Base-by-base conservation (phyloP, 1,140 invertebrate species). In the Musca domestica region DNA sequence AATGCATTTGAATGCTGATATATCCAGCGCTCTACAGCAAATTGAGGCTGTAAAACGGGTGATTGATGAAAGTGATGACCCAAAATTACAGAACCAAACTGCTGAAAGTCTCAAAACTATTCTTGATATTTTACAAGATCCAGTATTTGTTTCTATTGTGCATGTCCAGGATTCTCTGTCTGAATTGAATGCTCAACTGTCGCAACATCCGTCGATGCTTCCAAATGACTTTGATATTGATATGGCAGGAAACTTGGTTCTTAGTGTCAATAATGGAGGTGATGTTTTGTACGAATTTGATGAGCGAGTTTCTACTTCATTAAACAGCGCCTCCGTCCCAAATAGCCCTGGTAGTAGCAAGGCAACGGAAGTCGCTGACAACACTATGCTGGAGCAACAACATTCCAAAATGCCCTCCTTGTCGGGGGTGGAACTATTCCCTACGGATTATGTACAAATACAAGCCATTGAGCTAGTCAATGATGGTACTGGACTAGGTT, bases 391-490 rank as follows among this genome's bases (percentile, higher is more conserved):
- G 75, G 83, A 87, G 70, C 88, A 88, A 1, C 77, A 80, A n/a
- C 79, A 80, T 64, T 77, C 77, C 0, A 80, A 80, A 54, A 64
- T 72, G 9, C 70, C 75, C 0, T 61, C 56, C 2, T 34, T 61
- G 34, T 67, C 87, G 72, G 86, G 67, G 19, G 89, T 89, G 71
- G 90, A 94, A 82, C 87, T 90, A 83, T 91, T 94, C 76, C 89
- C 90, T 75, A 94, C 94, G 72, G 95, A 98, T 84, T 98, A 95
- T 93, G 94, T 93, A 23, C 95, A 98, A 85, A 92, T 98, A 73
- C 95, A 98, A 87, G 92, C 94, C 68, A 95, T 98, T 73, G 95
- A 97, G 78, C 85, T 98, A 65, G 89, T 96, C 23, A 98, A 98
- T 83, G 95, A 98, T 88, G 95, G 95, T 27, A 94, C 93, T 72